Evolutionary conservation across 1,140 invertebrate species (phyloP), one percentile per base, ranked within the genome.

Genomic region (Sycophaga agraensis): DNA sequence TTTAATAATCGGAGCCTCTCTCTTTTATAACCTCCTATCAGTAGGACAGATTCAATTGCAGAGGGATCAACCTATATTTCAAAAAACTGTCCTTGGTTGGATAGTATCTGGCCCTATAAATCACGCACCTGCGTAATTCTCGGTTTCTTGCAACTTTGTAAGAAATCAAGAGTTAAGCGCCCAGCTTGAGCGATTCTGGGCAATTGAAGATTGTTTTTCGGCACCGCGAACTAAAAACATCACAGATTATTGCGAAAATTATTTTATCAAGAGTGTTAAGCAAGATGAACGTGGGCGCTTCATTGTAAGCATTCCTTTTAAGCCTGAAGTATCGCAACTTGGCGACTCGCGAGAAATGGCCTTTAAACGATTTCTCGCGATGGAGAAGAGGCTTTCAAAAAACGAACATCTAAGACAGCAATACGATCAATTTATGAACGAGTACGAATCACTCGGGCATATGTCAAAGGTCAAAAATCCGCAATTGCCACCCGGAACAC

Each of bases 381-480:
- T 69, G 1, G 69, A 72, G 55, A 63, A 35, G 55, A 50, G 55
- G 56, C 49, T 70, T 26, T 22, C 31, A 2, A 39, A 39, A 22
- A 19, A 71, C 39, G 54, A 66, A n/a, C 34, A 45, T 2, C 64
- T 77, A 24, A 66, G 67, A 62, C 5, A 55, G 14, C 26, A 59
- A 55, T 79, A 78, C 57, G 35, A 40, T 1, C 21, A 51, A 31
- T 73, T 77, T 55, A 73, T 78, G 63, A 6, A 59, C 4, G 75
- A 78, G 62, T 79, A 78, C 50, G 43, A 11, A 51, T 5, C 28
- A 1, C 37, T 80, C 2, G 71, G 71, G 26, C 77, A 79, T 60
- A 77, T 81, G 48, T 6, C 31, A 6, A 11, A 34, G 11, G 11
- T 34, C 31, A 5, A 5, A 5, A 11, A 34, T 34, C 31, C 31